Base-by-base conservation (phyloP, 1,140 invertebrate genomes). In the Macrocentrus cingulum region DNA sequence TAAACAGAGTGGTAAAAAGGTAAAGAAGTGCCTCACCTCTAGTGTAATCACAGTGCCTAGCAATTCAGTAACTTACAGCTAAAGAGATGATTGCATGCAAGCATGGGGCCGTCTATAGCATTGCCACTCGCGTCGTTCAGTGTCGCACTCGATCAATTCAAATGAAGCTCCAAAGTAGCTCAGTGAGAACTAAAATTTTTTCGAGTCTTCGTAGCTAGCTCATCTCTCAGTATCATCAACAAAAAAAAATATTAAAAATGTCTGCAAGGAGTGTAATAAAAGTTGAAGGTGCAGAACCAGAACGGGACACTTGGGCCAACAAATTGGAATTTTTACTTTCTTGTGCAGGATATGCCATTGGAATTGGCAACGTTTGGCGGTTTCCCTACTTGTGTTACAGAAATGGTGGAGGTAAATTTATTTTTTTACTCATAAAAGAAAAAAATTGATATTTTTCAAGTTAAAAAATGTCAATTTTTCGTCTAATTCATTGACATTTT, bases 301-400 rank as follows among this genome's bases (percentile, higher is more conserved):
- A 70, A 23, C 62, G 85, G 61, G 83, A 81, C 2, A 80, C 83
- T 41, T 91, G 89, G 89, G 82, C 79, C 19, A 87, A 79, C 59
- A 85, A 88, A 66, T 74, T 87, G 1, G 89, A 91, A 73, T 91
- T 90, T 74, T 69, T 91, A 11, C 75, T 91, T 1, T 89, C 88
- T 1, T 86, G 87, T 68, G 80, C 90, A 16, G 87, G 88, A 2
- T 91, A 89, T 64, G 88, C 88, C 4, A 87, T 91, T 18, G 89
- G 89, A 5, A 84, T 91, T 36, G 89, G 89, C 18, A 90, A 89
- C 66, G 81, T 90, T 11, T 90, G 88, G 88, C 78, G 88, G 59
- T 89, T 90, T 77, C 88, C 88, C 1, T 90, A 87, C 68, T 71
- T 88, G 20, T 87, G 85, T 66, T 88, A 87, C 70, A 81, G 84